Evolutionary conservation across 2,113 vertebrate genomes (phyloP).

Genomic region (Cervus canadensis): DNA sequence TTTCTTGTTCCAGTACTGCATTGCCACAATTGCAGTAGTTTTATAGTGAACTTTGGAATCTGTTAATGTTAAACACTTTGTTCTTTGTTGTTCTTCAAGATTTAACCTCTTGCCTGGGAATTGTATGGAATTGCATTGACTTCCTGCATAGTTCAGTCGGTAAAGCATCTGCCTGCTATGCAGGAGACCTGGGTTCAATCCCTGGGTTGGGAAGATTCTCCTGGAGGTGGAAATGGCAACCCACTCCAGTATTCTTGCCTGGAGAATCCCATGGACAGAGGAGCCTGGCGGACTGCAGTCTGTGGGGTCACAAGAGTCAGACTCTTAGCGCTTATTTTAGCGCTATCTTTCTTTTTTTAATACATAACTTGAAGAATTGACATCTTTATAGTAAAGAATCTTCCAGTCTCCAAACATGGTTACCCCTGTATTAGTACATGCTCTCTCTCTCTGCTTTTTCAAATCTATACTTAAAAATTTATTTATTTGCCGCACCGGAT

Average conservation of each 20-base stretch:
- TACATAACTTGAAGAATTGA: neutral
- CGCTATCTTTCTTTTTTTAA: neutral
- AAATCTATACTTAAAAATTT: neutral
- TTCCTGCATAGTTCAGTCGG: neutral
- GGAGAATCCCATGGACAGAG: neutral
- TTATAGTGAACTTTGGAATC: neutral
- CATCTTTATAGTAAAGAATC: neutral
- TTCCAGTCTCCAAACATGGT: neutral
- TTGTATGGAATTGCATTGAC: neutral
- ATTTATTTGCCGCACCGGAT: neutral
- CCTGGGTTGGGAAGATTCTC: neutral
- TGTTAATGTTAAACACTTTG: neutral
- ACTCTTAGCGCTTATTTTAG: neutral
- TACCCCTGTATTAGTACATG: neutral
- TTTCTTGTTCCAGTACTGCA: neutral
- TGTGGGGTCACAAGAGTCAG: neutral
- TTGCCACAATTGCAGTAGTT: neutral
- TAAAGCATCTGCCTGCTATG: neutral
- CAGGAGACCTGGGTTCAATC: neutral
- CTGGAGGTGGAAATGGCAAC: neutral
- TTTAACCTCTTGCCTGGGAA: neutral
- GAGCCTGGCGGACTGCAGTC: neutral
- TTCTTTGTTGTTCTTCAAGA: conserved; percentile 9
- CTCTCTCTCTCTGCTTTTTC: neutral
- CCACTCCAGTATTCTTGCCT: neutral